These are phyloP conservation scores for Tinamus major DNA, from an alignment of 2,797 vertebrate genomes.

Conservation along the genomic window DNA sequence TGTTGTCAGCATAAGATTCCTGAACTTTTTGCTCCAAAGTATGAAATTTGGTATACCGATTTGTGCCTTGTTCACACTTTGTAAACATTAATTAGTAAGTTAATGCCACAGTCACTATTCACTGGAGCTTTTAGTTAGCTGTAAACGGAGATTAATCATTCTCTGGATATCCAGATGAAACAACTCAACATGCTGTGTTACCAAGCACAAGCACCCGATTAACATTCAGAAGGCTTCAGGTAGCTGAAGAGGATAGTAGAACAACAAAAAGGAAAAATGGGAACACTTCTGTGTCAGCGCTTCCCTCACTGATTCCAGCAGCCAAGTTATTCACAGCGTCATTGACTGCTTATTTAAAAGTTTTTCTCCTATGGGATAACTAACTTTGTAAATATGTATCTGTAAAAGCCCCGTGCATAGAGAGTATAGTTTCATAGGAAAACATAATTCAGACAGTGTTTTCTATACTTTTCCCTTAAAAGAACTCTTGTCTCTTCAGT, in stretches of 20 bases:
- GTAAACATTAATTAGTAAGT: neutral
- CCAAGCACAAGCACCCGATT: neutral
- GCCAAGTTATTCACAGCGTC: accelerated
- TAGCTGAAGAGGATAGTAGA: neutral
- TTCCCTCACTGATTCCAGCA: neutral
- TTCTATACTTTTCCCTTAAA: neutral
- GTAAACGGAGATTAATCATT: neutral
- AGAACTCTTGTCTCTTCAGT: neutral
- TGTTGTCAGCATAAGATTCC: neutral
- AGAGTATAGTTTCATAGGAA: neutral
- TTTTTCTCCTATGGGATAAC: neutral
- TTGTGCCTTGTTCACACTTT: neutral
- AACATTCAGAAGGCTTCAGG: neutral
- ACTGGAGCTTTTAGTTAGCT: neutral
- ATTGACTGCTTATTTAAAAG: neutral
- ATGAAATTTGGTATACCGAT: neutral
- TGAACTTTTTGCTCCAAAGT: neutral
- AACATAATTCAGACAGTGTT: neutral
- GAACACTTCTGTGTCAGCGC: neutral
- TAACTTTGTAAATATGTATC: neutral
- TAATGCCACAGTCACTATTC: neutral
- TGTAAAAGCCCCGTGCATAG: neutral
- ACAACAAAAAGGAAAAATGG: neutral
- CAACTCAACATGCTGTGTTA: neutral
- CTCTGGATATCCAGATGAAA: neutral